Conservation (phyloP, 2,797 vertebrate genomes). For the Myotis planiceps region DNA sequence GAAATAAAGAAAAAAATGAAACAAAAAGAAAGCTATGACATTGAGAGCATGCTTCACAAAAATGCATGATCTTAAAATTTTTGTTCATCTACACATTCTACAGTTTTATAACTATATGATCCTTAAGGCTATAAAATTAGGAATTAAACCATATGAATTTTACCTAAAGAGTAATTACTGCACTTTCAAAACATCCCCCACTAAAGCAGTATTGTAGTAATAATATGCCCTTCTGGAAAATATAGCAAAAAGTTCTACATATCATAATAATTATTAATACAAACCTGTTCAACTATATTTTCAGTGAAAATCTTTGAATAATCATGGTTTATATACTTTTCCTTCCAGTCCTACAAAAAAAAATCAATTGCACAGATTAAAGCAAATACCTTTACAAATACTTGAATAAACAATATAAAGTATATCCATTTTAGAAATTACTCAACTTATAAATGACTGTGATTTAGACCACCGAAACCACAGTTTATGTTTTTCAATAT, state of each 20-base stretch:
- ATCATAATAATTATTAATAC: slow-evolving; percentile 51
- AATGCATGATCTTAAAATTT: not conserved
- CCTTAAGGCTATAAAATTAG: not conserved
- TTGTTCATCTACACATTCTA: not conserved
- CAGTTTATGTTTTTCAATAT: not conserved
- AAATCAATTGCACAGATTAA: slow-evolving; percentile 37
- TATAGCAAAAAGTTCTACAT: not conserved
- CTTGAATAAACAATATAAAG: not conserved
- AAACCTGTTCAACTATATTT: slow-evolving; percentile 94
- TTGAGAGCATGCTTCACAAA: not conserved
- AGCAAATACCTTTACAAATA: not conserved
- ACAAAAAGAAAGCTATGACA: not conserved
- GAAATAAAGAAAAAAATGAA: not conserved
- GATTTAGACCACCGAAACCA: not conserved
- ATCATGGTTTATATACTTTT: slow-evolving; percentile 96
- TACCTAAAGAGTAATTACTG: not conserved
- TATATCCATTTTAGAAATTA: not conserved
- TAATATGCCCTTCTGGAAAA: slow-evolving; percentile 1
- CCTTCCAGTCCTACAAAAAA: slow-evolving; percentile 95
- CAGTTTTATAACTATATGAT: slow-evolving; percentile 4
- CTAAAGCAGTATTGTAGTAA: not conserved
- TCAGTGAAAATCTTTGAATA: slow-evolving; percentile 97
- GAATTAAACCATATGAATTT: not conserved
- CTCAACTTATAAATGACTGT: not conserved
- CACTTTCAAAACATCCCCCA: not conserved